phyloP scores from a whole-genome alignment of 2,113 vertebrate species.

The Hylia prasina region DNA sequence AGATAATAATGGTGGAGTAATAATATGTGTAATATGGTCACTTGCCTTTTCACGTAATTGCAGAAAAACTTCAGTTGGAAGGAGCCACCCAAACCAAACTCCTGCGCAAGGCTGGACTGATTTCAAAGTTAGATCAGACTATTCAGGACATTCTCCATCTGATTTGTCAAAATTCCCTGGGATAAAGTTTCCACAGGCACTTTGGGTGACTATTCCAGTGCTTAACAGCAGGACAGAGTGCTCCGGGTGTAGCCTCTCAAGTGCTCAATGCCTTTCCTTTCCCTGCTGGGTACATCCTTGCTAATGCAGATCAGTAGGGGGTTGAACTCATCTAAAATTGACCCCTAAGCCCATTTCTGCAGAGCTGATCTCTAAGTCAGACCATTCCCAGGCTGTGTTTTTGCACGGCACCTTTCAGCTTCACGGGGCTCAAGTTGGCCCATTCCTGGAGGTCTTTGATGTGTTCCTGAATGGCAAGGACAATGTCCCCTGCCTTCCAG shows the following conservation, averaged over 20 bases:
- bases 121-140: not conserved
- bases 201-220: not conserved
- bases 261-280: not conserved
- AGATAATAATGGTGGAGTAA: not conserved
- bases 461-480: not conserved
- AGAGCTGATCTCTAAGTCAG: not conserved
- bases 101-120: not conserved
- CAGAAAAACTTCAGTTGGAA: not conserved
- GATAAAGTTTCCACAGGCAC: not conserved
- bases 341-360: not conserved
- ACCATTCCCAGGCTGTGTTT: not conserved
- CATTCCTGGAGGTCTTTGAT: not conserved
- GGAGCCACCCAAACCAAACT: not conserved
- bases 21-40: not conserved
- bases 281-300: not conserved
- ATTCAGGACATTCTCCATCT: not conserved
- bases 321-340: not conserved
- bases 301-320: not conserved
- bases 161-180: not conserved
- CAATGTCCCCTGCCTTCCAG: not conserved
- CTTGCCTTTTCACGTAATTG: not conserved
- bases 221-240: not conserved
- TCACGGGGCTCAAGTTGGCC: not conserved
- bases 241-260: not conserved
- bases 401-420: not conserved